Conservation (phyloP, 2,113 vertebrate species). For the Equus przewalskii region DNA sequence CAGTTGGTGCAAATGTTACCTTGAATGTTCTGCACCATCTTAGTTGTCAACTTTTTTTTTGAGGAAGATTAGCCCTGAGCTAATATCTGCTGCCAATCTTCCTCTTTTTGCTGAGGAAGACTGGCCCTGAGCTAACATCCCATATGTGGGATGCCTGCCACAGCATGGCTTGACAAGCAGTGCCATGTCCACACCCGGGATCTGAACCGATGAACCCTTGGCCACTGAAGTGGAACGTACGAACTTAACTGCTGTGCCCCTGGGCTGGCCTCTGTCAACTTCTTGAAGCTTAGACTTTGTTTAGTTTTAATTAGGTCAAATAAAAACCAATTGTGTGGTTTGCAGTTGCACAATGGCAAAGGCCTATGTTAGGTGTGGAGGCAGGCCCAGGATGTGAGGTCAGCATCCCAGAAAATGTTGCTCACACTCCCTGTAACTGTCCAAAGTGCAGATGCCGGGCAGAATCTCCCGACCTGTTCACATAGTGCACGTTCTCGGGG, state of each 20-base stretch:
- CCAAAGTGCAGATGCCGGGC: not conserved
- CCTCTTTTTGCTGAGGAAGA: too few species aligned
- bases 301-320: not conserved
- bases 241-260: too few species aligned
- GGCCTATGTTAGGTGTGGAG: not conserved
- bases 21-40: not conserved
- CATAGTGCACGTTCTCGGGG: not conserved
- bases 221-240: too few species aligned
- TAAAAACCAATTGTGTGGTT: not conserved
- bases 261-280: not conserved
- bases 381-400: too few species aligned
- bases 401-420: not conserved
- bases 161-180: too few species aligned
- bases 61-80: too few species aligned
- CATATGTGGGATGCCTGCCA: too few species aligned
- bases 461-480: not conserved
- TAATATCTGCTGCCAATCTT: too few species aligned
- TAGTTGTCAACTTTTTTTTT: not conserved
- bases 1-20: not conserved
- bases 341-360: not conserved
- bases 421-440: fast-evolving
- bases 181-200: too few species aligned
- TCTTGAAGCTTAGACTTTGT: not conserved
- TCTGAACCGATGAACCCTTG: too few species aligned
- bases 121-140: too few species aligned